phyloP scores from a whole-genome alignment of 2,113 vertebrate species.

The Spea bombifrons region DNA sequence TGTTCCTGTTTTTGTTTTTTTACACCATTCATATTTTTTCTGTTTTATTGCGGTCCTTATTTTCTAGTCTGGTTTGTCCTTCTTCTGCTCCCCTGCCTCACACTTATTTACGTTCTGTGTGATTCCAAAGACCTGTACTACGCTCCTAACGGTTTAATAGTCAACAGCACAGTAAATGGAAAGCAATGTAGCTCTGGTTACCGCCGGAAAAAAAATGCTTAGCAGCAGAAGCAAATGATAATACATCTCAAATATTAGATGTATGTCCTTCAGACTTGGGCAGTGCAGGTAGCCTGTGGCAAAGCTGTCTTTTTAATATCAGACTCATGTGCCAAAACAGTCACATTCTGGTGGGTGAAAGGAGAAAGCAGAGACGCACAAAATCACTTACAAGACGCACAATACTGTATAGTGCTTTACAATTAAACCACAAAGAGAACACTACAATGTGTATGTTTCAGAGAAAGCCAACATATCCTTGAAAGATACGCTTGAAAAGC shows the following conservation, averaged over 20 bases:
- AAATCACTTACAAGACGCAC: no score
- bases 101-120: conserved; percentile 38
- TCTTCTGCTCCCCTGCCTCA: background rate
- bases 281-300: conserved; percentile 2
- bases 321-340: background rate
- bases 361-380: background rate
- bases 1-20: background rate
- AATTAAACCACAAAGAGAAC: conserved; percentile 9
- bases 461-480: conserved; percentile 7
- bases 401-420: background rate
- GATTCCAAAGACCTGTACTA: conserved; percentile 21
- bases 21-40: conserved; percentile 11
- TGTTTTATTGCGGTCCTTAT: background rate
- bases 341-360: background rate
- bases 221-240: conserved; percentile 32
- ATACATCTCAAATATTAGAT: conserved; percentile 21
- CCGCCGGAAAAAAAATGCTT: conserved; percentile 29
- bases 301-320: background rate
- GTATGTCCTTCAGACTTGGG: conserved; percentile 31
- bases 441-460: conserved; percentile 4
- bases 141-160: conserved; percentile 41
- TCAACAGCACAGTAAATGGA: conserved; percentile 25
- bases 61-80: background rate
- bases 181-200: conserved; percentile 16
- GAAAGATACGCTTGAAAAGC: background rate